Evolutionary conservation across 2,888 invertebrate genomes (phyloP).

Genomic region (Bellardia pandia): DNA sequence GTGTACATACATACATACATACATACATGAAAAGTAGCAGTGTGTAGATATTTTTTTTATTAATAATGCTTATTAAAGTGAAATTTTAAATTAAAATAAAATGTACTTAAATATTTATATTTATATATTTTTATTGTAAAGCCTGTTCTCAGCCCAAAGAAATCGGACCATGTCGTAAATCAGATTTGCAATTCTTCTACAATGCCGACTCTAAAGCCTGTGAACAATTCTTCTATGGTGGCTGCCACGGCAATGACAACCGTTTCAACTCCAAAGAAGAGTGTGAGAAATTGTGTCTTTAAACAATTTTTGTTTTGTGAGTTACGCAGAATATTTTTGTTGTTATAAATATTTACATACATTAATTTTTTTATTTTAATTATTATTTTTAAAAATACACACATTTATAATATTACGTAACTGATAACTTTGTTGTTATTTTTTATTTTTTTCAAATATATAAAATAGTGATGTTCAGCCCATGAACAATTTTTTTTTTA

Average conservation of each 20-base stretch:
- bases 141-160: conserved; percentile 75
- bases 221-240: conserved; percentile 76
- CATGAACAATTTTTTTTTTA: too few relatives aligned
- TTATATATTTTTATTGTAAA: conserved; percentile 32
- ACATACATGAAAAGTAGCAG: too few relatives aligned
- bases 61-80: background rate
- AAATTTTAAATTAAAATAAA: conserved; percentile 9
- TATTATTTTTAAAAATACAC: conserved; percentile 24
- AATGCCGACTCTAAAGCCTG: conserved; percentile 74
- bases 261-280: conserved; percentile 74
- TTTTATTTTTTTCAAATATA: background rate
- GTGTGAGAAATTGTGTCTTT: conserved; percentile 75
- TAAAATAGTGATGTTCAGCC: background rate
- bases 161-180: conserved; percentile 75
- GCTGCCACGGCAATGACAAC: conserved; percentile 77
- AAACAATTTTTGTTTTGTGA: conserved; percentile 32
- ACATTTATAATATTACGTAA: conserved; percentile 8
- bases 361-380: conserved; percentile 8
- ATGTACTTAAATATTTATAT: background rate
- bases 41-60: too few relatives aligned
- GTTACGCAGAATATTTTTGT: conserved; percentile 4
- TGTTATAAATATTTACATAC: conserved; percentile 5
- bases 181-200: conserved; percentile 72
- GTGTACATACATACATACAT: too few relatives aligned
- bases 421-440: conserved; percentile 9